Evolutionary conservation across 2,113 vertebrate species (phyloP).

Genomic region (Ptilorrhoa leucosticta): DNA sequence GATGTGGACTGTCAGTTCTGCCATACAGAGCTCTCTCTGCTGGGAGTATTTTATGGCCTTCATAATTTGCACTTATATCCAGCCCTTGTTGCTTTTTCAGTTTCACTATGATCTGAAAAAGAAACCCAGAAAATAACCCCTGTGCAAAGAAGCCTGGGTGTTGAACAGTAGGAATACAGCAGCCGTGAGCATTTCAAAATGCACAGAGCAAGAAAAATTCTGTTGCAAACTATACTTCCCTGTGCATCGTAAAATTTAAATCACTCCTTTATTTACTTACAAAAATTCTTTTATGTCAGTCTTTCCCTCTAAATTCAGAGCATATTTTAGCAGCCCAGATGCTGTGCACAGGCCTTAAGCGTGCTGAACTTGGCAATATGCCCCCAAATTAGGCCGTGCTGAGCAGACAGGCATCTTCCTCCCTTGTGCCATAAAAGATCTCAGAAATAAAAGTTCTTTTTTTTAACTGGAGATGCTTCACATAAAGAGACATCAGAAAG

Average conservation of each 20-base stretch:
- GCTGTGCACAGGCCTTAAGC: not conserved
- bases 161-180: not conserved
- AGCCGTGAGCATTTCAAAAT: not conserved
- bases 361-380: not conserved
- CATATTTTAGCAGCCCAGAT: not conserved
- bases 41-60: not conserved
- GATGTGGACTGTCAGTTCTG: not conserved
- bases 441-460: not conserved
- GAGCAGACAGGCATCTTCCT: not conserved
- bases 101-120: conserved; percentile 8
- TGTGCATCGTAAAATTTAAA: not conserved
- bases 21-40: not conserved
- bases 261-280: not conserved
- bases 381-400: not conserved
- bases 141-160: not conserved
- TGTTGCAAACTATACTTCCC: not conserved
- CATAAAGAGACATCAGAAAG: not conserved
- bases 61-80: not conserved
- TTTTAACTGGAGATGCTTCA: not conserved
- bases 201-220: not conserved
- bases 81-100: not conserved
- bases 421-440: not conserved
- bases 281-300: not conserved
- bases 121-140: not conserved
- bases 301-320: not conserved